Conservation (phyloP, 2,888 invertebrate genomes). For the Exocentrus adspersus region DNA sequence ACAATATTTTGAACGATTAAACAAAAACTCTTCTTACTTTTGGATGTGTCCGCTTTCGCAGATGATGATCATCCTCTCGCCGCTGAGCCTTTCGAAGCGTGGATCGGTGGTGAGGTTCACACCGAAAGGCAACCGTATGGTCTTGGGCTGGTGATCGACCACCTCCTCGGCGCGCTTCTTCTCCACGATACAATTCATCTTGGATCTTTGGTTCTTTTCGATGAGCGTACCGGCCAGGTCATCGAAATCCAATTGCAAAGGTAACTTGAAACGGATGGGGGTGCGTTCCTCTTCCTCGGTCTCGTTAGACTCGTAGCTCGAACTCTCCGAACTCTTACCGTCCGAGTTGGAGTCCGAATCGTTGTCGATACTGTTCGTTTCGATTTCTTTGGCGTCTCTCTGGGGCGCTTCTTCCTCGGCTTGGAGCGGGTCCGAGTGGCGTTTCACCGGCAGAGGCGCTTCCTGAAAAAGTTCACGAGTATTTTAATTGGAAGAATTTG, state of each 20-base stretch:
- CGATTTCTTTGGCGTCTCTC: slow-evolving; percentile 41
- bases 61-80: slow-evolving; percentile 88
- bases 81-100: slow-evolving; percentile 77
- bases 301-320: slow-evolving; percentile 63
- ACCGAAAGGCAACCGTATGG: slow-evolving; percentile 72
- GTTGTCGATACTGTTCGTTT: slow-evolving; percentile 36
- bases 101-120: slow-evolving; percentile 77
- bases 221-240: slow-evolving; percentile 81
- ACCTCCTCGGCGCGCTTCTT: slow-evolving; percentile 86
- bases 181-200: slow-evolving; percentile 92
- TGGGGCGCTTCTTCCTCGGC: slow-evolving; percentile 33
- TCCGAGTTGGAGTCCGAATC: slow-evolving; percentile 38
- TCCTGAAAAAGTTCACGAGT: too few species aligned
- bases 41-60: slow-evolving; percentile 85
- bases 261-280: slow-evolving; percentile 76
- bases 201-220: slow-evolving; percentile 78
- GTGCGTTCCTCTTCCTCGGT: slow-evolving; percentile 69
- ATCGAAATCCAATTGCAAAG: slow-evolving; percentile 84
- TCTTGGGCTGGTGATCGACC: slow-evolving; percentile 78
- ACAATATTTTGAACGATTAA: too few species aligned
- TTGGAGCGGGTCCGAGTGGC: slow-evolving; percentile 41
- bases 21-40: slow-evolving; percentile 59
- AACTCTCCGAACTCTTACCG: slow-evolving; percentile 40
- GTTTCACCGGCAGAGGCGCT: slow-evolving; percentile 43
- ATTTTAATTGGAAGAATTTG: too few species aligned